These are phyloP conservation scores for Enteromius argenteus DNA, from an alignment of 2,797 vertebrate species.

Conservation along the genomic window DNA sequence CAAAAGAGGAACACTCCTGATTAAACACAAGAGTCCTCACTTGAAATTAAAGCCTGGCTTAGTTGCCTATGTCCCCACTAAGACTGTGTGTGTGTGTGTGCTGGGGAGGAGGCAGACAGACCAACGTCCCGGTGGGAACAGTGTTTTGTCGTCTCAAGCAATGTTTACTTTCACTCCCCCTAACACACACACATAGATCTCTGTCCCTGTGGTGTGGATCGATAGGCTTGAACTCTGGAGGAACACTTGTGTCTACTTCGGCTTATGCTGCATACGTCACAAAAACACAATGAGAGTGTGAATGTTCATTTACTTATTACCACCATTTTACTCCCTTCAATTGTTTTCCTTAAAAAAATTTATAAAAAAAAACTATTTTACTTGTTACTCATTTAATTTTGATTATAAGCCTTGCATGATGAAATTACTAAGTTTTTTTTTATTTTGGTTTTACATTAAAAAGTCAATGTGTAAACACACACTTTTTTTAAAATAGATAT, in stretches of 20 bases:
- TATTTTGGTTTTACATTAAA: not conserved
- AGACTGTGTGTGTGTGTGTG: slow-evolving; percentile 32
- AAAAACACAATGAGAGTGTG: not conserved
- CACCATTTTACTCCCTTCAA: not conserved
- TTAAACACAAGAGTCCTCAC: slow-evolving; percentile 91
- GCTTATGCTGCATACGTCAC: slow-evolving; percentile 11
- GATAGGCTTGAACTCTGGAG: slow-evolving; percentile 55
- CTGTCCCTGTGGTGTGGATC: slow-evolving; percentile 54
- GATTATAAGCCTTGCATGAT: not conserved
- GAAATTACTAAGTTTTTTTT: not conserved
- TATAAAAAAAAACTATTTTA: not conserved
- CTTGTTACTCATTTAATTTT: not conserved
- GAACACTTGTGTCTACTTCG: slow-evolving; percentile 39
- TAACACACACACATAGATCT: slow-evolving; percentile 52
- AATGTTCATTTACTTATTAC: not conserved
- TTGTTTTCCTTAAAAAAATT: not conserved
- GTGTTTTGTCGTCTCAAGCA: slow-evolving; percentile 61
- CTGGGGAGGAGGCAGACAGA: slow-evolving; percentile 44
- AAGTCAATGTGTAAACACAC: not conserved
- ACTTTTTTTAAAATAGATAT: not conserved
- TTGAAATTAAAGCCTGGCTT: slow-evolving; percentile 95
- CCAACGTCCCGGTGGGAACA: slow-evolving; percentile 50
- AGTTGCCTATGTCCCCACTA: slow-evolving; percentile 69
- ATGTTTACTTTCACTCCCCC: slow-evolving; percentile 53
- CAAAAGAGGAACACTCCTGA: slow-evolving; percentile 97